phyloP scores from a whole-genome alignment of 2,888 invertebrate species.

The Zelleria hepariella region DNA sequence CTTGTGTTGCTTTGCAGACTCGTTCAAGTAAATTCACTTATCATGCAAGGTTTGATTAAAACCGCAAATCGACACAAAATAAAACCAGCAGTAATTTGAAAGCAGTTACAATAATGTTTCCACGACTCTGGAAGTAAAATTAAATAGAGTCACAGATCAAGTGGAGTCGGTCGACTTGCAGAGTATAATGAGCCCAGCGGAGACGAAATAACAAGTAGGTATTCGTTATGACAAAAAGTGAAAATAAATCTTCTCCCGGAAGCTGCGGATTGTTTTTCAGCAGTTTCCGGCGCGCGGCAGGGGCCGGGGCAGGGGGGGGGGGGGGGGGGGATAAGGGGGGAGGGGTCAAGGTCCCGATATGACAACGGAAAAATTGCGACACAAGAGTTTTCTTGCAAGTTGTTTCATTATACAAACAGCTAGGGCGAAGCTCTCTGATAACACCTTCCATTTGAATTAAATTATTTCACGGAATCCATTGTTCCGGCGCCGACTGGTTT shows the following conservation, averaged over 20 bases:
- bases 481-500: background rate
- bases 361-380: background rate
- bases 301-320: background rate
- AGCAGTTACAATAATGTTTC: too few relatives aligned
- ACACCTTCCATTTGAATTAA: background rate
- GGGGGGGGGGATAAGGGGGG: background rate
- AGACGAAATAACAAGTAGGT: background rate
- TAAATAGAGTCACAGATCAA: background rate
- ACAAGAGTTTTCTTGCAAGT: background rate
- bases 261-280: background rate
- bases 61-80: too few relatives aligned
- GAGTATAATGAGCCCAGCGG: background rate
- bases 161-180: background rate
- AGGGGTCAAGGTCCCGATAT: background rate
- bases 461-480: background rate
- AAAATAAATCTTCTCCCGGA: background rate
- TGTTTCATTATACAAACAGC: background rate
- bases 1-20: background rate
- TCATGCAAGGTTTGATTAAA: background rate
- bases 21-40: background rate
- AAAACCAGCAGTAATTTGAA: too few relatives aligned
- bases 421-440: background rate
- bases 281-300: background rate
- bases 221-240: background rate
- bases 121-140: too few relatives aligned